These are phyloP conservation scores for Apogon talboti DNA, from an alignment of 2,797 vertebrate species.

Conservation along the genomic window DNA sequence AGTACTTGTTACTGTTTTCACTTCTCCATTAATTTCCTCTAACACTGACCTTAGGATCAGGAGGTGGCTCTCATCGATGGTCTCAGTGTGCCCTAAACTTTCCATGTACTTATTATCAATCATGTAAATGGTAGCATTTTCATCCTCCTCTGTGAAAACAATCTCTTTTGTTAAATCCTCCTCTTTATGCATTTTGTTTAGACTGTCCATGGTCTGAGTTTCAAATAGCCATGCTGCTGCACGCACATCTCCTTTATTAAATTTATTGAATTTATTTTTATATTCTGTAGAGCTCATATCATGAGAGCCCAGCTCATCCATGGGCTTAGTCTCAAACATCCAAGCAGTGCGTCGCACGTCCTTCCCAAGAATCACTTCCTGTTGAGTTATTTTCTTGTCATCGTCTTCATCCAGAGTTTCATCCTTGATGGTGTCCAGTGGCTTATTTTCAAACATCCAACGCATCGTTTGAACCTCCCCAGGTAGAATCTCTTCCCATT, in stretches of 20 bases:
- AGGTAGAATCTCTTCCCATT: slow-evolving; percentile 89
- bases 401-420: slow-evolving; percentile 76
- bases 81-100: slow-evolving; percentile 85
- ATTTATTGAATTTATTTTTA: slow-evolving; percentile 83
- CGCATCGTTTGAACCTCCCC: slow-evolving; percentile 89
- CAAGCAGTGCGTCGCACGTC: slow-evolving; percentile 88
- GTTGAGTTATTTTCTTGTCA: slow-evolving; percentile 76
- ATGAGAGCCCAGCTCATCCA: slow-evolving; percentile 73
- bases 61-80: slow-evolving; percentile 87
- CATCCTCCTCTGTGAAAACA: slow-evolving; percentile 80
- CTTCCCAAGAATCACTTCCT: slow-evolving; percentile 87
- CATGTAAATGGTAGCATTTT: slow-evolving; percentile 88
- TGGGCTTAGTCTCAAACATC: slow-evolving; percentile 92
- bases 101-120: slow-evolving; percentile 89
- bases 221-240: slow-evolving; percentile 88
- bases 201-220: slow-evolving; percentile 86
- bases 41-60: slow-evolving; percentile 87
- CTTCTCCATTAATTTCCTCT: slow-evolving; percentile 88
- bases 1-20: slow-evolving; percentile 88
- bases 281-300: slow-evolving; percentile 68
- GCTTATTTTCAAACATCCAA: slow-evolving; percentile 92
- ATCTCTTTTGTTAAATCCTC: slow-evolving; percentile 82
- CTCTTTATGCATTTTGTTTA: slow-evolving; percentile 86
- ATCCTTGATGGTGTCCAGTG: slow-evolving; percentile 86
- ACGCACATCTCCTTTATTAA: slow-evolving; percentile 85